phyloP scores from a whole-genome alignment of 2,113 vertebrate species.

The Pampusana beccarii region DNA sequence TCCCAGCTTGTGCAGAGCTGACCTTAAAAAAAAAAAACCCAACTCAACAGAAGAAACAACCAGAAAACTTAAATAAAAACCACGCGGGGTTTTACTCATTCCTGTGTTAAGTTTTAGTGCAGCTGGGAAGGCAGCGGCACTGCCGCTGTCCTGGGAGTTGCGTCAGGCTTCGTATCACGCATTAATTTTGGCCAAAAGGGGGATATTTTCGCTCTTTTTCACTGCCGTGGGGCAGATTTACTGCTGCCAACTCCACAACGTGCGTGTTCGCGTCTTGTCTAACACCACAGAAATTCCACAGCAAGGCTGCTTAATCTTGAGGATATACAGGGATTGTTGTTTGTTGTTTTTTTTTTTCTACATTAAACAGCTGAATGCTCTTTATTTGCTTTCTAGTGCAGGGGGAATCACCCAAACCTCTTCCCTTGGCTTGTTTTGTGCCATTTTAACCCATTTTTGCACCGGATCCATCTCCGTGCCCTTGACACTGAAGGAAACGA shows the following conservation, averaged over 20 bases:
- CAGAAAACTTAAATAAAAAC: not conserved
- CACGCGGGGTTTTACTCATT: not conserved
- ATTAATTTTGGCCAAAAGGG: not conserved
- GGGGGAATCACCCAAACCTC: no score
- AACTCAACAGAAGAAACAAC: not conserved
- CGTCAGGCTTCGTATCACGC: not conserved
- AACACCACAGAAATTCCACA: not conserved
- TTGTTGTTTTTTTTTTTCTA: not conserved
- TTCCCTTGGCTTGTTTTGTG: not conserved
- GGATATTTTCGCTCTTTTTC: not conserved
- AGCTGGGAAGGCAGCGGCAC: not conserved
- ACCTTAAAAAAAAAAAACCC: not conserved
- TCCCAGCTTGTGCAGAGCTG: not conserved
- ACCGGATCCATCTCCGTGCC: not conserved
- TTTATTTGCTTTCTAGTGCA: no score
- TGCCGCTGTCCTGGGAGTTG: not conserved
- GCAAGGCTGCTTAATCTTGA: not conserved
- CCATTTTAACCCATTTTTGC: not conserved
- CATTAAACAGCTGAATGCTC: not conserved
- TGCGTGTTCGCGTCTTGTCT: not conserved
- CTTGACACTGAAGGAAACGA: no score
- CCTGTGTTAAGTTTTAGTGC: accelerated
- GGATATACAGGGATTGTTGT: not conserved
- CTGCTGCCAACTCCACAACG: not conserved
- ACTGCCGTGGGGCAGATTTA: not conserved